Evolutionary conservation across 1,140 invertebrate species (phyloP), one percentile per base, ranked within the genome.

Genomic region (Eumaeus atala): DNA sequence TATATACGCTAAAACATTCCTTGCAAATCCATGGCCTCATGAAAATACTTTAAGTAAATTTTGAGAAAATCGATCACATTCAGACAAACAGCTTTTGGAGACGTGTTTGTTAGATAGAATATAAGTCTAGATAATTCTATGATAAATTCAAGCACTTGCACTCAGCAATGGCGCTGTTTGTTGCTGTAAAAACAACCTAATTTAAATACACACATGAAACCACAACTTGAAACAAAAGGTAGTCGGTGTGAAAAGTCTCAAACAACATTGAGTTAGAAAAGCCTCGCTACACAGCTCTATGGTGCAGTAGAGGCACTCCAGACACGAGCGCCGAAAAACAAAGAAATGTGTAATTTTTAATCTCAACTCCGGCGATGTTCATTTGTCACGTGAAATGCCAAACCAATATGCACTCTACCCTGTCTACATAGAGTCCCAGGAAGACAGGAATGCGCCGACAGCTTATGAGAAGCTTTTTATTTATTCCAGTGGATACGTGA

Each of bases 271-370:
- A 28, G 21, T 28, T 28, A 28, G 21, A 28, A 28, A 28, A 28
- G 21, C 21, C 21, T 28, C 21, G 6, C 21, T 38, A 40, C 38
- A 40, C 8, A 12, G 11, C n/a, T 10, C 4, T 7, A 40, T 12
- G n/a, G n/a, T n/a, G n/a, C n/a, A n/a, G n/a, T n/a, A 40, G 7
- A 44, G 6, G 3, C 40, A 11, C 38, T 7, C 40, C 40, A 16
- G 21, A 28, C 12, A 14, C 40, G 3, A 9, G 35, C 40, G 40
- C 40, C 16, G 14, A 28, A n/a, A 56, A 21, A 68, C 65, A 76
- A 68, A 74, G 76, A 72, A 66, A 57, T 61, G 67, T 70, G 63
- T 74, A 75, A 77, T 78, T 80, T 83, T 83, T 77, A 83, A 83
- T 80, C 73, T 65, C 67, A 56, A 70, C 69, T 67, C 69, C 62